phyloP scores from a whole-genome alignment of 2,797 vertebrate genomes.

The Alectoris magna region DNA sequence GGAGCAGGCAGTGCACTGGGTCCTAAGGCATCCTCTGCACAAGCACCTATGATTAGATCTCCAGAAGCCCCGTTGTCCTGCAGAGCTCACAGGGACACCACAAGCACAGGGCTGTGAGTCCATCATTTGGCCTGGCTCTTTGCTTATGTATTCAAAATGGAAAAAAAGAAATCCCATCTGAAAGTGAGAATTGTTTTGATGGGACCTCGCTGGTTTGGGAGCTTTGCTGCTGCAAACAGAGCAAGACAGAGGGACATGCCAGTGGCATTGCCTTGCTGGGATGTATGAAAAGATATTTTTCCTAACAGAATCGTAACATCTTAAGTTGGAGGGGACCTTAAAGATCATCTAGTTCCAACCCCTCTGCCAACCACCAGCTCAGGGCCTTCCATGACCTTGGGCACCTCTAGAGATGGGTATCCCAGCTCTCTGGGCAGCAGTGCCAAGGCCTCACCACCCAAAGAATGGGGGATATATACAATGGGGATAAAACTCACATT shows the following conservation, averaged over 20 bases:
- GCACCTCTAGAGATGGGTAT: no score
- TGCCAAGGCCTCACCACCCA: no score
- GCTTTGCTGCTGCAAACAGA: neutral
- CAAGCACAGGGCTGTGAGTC: neutral
- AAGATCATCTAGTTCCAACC: no score
- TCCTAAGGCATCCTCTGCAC: neutral
- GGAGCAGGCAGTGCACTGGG: neutral
- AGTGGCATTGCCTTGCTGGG: neutral
- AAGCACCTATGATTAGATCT: neutral
- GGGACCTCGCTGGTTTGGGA: neutral
- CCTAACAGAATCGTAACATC: neutral
- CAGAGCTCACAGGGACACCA: neutral
- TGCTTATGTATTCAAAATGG: neutral
- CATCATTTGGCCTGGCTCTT: neutral
- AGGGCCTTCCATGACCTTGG: no score
- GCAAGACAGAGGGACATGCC: neutral
- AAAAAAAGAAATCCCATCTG: neutral
- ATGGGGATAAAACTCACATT: neutral
- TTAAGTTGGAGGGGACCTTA: no score
- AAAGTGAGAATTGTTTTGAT: neutral
- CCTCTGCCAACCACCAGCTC: no score
- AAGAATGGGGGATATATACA: neutral
- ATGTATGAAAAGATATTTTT: neutral
- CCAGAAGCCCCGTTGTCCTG: neutral
- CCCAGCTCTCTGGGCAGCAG: no score